Evolutionary conservation across 2,113 vertebrate genomes (phyloP).

Genomic region (Anser cygnoides): DNA sequence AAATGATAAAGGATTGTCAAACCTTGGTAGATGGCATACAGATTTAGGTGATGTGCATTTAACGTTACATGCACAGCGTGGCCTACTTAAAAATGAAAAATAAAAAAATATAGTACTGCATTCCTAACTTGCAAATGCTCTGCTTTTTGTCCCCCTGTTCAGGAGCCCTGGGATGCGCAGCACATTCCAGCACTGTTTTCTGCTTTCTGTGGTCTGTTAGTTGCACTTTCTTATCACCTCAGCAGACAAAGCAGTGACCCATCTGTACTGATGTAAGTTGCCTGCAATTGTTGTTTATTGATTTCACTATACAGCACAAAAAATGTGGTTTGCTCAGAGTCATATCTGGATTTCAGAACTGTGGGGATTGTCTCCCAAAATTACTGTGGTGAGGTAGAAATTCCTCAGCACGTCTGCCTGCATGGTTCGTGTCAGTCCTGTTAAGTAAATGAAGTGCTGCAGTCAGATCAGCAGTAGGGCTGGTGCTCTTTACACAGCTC

Average conservation of each 20-base stretch:
- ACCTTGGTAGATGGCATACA: not conserved
- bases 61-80: not conserved
- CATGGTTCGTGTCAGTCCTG: not conserved
- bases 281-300: not conserved
- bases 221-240: conserved; percentile 94
- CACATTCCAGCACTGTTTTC: conserved; percentile 96
- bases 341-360: not conserved
- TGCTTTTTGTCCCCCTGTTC: conserved; percentile 40
- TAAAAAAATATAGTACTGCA: not conserved
- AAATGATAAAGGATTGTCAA: not conserved
- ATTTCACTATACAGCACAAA: not conserved
- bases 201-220: conserved; percentile 93
- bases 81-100: not conserved
- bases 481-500: not conserved
- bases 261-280: conserved; percentile 88
- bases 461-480: not conserved
- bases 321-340: not conserved
- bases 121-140: conserved; percentile 7
- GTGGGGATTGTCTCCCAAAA: not conserved
- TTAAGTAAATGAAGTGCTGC: conserved; percentile 1
- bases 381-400: not conserved
- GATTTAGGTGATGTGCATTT: not conserved
- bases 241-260: conserved; percentile 98
- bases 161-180: conserved; percentile 96
- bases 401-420: not conserved